phyloP scores from a whole-genome alignment of 2,113 vertebrate genomes.

The Galemys pyrenaicus region DNA sequence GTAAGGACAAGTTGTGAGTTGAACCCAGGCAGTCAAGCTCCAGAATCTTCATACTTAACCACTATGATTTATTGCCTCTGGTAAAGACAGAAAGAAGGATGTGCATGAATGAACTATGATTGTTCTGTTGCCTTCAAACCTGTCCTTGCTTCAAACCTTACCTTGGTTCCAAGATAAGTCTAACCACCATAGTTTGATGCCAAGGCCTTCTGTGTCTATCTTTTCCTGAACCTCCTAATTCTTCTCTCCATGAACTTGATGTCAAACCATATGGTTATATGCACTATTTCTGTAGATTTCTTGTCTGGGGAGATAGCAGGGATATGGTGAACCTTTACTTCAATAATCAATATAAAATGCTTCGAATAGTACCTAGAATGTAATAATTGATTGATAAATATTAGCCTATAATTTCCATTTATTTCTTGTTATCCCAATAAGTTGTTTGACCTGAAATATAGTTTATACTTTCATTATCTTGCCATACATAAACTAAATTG shows the following conservation, averaged over 20 bases:
- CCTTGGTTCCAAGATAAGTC: neutral
- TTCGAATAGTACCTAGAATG: neutral
- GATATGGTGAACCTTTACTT: neutral
- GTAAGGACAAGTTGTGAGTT: neutral
- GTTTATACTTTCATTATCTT: neutral
- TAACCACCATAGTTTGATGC: neutral
- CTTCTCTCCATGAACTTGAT: neutral
- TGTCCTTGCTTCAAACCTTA: neutral
- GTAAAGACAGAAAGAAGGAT: too few species aligned
- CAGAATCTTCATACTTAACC: neutral
- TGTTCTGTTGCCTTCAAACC: neutral
- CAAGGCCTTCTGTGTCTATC: neutral
- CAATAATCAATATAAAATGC: conserved; percentile 19
- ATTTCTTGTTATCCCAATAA: conserved; percentile 27
- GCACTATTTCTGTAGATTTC: neutral
- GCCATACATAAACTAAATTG: neutral
- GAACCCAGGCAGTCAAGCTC: neutral
- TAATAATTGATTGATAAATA: conserved; percentile 25
- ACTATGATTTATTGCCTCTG: rapidly evolving
- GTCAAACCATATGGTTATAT: neutral
- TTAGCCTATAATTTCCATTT: conserved; percentile 22
- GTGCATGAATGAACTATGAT: too few species aligned
- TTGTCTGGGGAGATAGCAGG: neutral
- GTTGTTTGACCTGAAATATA: neutral
- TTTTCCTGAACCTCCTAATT: neutral